phyloP scores from a whole-genome alignment of 2,113 vertebrate genomes.

The Megaptera novaeangliae region DNA sequence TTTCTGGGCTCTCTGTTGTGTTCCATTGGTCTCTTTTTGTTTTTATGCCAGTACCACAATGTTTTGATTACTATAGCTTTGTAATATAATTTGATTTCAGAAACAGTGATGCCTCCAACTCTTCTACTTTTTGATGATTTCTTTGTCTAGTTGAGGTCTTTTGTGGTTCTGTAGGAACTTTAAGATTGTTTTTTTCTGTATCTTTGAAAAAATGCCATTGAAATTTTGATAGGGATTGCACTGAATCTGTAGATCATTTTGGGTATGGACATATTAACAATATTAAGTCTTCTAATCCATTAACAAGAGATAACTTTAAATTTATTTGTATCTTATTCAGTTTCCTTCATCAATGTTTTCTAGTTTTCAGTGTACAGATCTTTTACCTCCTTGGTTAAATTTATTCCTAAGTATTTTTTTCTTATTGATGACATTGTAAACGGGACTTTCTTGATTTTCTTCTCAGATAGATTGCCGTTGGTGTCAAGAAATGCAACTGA shows the following conservation, averaged over 20 bases:
- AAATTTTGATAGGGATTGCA: neutral
- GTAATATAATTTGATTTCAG: neutral
- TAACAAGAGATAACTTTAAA: neutral
- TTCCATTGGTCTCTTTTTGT: neutral
- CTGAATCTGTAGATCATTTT: neutral
- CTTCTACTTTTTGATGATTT: neutral
- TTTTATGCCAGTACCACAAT: neutral
- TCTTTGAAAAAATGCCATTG: neutral
- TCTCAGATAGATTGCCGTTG: neutral
- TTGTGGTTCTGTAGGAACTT: neutral
- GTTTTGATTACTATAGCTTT: neutral
- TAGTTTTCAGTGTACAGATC: neutral
- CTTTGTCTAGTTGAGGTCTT: neutral
- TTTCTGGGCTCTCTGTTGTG: neutral
- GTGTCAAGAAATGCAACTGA: neutral
- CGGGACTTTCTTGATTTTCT: neutral
- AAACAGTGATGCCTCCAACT: neutral
- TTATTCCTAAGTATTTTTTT: neutral
- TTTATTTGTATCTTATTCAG: neutral
- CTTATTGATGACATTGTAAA: neutral
- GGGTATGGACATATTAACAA: neutral
- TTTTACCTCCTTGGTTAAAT: neutral
- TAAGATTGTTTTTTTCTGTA: neutral
- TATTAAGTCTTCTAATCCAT: neutral
- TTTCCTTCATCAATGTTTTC: neutral